Base-by-base conservation (phyloP, 1,140 invertebrate species). In the Brachionus calyciflorus region DNA sequence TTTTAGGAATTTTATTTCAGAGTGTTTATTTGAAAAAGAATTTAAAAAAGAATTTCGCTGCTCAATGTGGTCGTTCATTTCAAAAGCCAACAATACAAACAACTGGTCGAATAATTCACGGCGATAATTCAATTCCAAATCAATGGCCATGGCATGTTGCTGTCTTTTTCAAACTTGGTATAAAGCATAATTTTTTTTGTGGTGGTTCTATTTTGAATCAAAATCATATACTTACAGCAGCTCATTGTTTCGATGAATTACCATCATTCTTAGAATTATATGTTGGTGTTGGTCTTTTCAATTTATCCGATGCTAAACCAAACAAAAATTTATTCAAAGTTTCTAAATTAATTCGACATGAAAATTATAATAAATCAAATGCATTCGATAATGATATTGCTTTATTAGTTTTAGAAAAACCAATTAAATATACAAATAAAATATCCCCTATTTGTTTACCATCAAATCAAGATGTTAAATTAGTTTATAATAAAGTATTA, bases 211-310 rank as follows among this genome's bases (percentile, higher is more conserved):
- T 80, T 1, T 75, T 80, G 21, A 60, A 78, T 19, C 24, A 51
- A 26, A 30, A 77, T 30, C 76, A 80, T 73, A 53, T 80, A 24
- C 26, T 80, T 10, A 78, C 77, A 19, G 78, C 79, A 24, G 78
- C 76, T 10, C 78, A 79, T 44, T 79, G 78, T 48, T 49, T 70
- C 21, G 40, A 65, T 7, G 19, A 65, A 21, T 19, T 65, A 24
- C 19, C 17, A 44, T 21, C 19, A 6, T 41, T 65, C 12, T 24
- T 44, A 12, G 40, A 65, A 12, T 12, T 65, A 6, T 44, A 65
- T 12, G 24, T 65, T 5, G 40, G 33, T 41, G 40, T 65, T n/a
- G 60, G 60, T 6, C 19, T 44, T 3, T 10, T 44, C 21, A 44
- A 65, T 44, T 65, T 65, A 28, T 24, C 7, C 33, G 10, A 65